Base-by-base conservation (phyloP, 2,888 invertebrate species). In the Drosophila anomelani region DNA sequence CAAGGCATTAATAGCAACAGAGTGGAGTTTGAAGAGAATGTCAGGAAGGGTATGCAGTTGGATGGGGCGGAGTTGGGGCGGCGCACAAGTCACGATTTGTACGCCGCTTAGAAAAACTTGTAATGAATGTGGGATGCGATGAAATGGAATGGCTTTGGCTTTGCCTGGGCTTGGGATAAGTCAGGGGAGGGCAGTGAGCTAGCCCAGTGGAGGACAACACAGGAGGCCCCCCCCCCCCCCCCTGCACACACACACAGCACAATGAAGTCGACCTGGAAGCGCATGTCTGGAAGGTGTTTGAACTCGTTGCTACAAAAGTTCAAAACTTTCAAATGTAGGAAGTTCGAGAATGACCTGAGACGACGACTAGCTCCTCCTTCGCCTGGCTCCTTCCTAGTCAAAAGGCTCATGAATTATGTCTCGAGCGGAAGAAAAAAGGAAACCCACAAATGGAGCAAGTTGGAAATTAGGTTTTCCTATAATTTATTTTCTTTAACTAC, bases 81-180 rank as follows among this genome's bases (percentile, higher is more conserved):
- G 63, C 41, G 61, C 51, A 49, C 62, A 54, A 81, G 82, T 85
- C 88, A 87, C 85, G 79, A 89, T 80, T 80, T 80, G 74, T 71
- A 70, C 73, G 71, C 72, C 77, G 82, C 71, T 83, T 75, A 82
- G 59, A 80, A 81, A 76, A 75, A 69, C 76, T 75, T 75, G 76
- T 75, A 75, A 75, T 75, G 76, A 75, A 75, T 75, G 75, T 75
- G 75, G 75, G 75, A 75, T 75, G 68, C 68, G 55, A 73, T 70
- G 68, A 67, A 70, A 71, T 41, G 60, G 49, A 80, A 59, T 59
- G 55, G 49, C 54, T 51, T 38, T 43, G 73, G 29, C 39, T 34
- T 34, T 41, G 62, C 36, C 36, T 17, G 13, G 64, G n/a, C 29
- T 34, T n/a, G 57, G 57, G 47, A 49, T 39, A 26, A 61, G 54